Conservation (phyloP, 2,113 vertebrate genomes). For the Rhea americana region DNA sequence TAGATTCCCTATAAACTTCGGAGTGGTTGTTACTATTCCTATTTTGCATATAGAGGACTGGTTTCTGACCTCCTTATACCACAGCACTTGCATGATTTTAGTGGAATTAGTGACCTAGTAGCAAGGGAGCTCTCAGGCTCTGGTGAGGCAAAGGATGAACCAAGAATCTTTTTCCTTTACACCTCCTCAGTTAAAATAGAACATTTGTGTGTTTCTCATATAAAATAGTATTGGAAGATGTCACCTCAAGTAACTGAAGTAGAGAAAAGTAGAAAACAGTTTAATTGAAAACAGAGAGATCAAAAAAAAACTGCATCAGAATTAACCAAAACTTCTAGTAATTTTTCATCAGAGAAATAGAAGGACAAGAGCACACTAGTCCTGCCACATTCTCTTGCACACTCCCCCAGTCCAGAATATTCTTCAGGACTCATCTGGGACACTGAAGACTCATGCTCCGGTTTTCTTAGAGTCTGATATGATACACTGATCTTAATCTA, state of each 20-base stretch:
- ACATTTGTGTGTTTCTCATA: not conserved
- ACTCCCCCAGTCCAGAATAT: not conserved
- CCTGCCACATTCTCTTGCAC: not conserved
- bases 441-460: not conserved
- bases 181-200: not conserved
- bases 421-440: not conserved
- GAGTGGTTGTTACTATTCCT: fast-evolving
- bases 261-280: not conserved
- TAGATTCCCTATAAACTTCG: not conserved
- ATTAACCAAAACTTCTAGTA: not conserved
- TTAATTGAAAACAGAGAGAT: not conserved
- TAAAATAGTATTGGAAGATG: not conserved
- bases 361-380: not conserved
- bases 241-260: not conserved
- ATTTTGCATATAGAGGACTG: not conserved
- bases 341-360: not conserved
- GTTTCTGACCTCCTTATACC: not conserved
- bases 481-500: not conserved
- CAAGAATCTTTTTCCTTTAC: not conserved
- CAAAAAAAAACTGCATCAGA: not conserved
- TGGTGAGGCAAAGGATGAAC: not conserved
- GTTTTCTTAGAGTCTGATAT: not conserved
- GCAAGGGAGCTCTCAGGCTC: not conserved
- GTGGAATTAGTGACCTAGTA: not conserved
- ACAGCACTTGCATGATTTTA: not conserved